Percentiles rank a stretch among this genome's conserved stretches.
phyloP scores from a whole-genome alignment of 1,140 invertebrate species.

The Macrobrachium rosenbergii region DNA sequence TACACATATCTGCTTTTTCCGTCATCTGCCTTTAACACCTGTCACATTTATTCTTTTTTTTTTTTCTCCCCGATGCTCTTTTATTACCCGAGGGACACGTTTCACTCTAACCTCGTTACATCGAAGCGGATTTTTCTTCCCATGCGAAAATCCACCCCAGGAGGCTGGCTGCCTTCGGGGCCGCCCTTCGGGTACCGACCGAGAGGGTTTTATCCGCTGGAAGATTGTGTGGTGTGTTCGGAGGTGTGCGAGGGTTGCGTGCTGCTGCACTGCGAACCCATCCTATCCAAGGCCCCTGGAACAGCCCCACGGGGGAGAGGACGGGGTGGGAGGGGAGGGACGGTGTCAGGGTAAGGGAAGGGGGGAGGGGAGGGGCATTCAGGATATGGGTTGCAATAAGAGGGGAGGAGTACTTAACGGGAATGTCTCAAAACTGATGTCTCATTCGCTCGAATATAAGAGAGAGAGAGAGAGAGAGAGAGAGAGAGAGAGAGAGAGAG shows the following conservation, averaged over 20 bases:
- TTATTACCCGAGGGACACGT: slow-evolving; percentile 46
- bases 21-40: slow-evolving; percentile 49
- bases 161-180: too few species aligned
- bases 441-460: too few species aligned
- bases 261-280: neutral
- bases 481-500: neutral
- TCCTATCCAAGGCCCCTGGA: neutral
- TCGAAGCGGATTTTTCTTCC: slow-evolving; percentile 19
- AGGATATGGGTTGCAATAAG: slow-evolving; percentile 10
- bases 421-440: neutral
- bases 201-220: too few species aligned
- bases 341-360: neutral
- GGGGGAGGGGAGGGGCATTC: neutral
- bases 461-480: neutral
- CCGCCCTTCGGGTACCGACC: too few species aligned
- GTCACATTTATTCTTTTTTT: slow-evolving; percentile 37
- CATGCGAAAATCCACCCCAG: neutral
- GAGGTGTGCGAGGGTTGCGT: too few species aligned
- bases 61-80: slow-evolving; percentile 3
- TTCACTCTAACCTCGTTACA: slow-evolving; percentile 40
- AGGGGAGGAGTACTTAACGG: slow-evolving; percentile 7
- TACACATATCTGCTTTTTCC: neutral
- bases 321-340: neutral
- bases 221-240: too few species aligned
- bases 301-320: neutral